Percentiles rank a stretch among this genome's conserved stretches.
Conservation (phyloP, 2,797 vertebrate genomes). For the Microtus agrestis region DNA sequence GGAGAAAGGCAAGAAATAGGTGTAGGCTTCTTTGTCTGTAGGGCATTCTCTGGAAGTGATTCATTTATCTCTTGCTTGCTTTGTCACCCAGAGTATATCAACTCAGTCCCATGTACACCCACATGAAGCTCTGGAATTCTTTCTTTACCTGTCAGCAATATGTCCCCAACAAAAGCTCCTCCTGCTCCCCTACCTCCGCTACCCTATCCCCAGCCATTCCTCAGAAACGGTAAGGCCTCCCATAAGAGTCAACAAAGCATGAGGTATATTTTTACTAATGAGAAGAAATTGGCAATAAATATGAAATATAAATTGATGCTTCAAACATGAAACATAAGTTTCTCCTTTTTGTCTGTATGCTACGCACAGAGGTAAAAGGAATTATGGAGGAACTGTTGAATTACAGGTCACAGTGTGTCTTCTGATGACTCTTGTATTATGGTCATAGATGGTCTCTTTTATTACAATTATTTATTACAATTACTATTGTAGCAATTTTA, state of each 20-base stretch:
- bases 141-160: background rate
- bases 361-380: background rate
- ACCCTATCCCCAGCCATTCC: too few relatives aligned
- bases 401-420: background rate
- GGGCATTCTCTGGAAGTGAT: background rate
- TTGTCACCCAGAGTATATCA: background rate
- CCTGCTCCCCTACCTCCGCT: too few relatives aligned
- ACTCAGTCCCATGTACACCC: background rate
- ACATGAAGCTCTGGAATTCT: background rate
- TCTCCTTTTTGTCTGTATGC: background rate
- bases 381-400: background rate
- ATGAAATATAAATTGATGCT: background rate
- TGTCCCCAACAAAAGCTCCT: background rate
- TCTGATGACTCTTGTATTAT: background rate
- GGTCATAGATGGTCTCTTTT: background rate
- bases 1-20: background rate
- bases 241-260: too few relatives aligned
- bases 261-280: background rate
- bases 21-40: background rate
- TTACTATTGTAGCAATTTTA: background rate
- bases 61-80: background rate
- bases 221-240: too few relatives aligned
- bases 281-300: background rate
- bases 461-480: background rate
- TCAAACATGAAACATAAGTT: constrained; percentile 18